Evolutionary conservation across 2,888 invertebrate genomes (phyloP).

Genomic region (Aphidius colemani): DNA sequence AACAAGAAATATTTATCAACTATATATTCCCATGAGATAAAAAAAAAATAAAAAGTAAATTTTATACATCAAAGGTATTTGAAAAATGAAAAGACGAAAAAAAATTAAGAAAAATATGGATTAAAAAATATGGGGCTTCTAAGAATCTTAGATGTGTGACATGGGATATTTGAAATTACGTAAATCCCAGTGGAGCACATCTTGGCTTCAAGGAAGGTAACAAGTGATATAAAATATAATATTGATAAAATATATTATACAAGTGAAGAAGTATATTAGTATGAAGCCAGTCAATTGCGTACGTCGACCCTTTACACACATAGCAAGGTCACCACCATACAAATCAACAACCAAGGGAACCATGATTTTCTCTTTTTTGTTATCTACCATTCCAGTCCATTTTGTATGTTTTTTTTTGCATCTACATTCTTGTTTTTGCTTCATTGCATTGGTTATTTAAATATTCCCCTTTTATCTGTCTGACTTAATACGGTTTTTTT

Average conservation of each 20-base stretch:
- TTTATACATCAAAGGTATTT: neutral
- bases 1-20: no score
- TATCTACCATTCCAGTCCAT: conserved; percentile 23
- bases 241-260: neutral
- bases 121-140: conserved; percentile 13
- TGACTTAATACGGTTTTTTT: no score
- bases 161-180: conserved; percentile 12
- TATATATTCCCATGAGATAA: no score
- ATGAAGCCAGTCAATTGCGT: conserved; percentile 34
- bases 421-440: conserved; percentile 30
- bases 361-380: conserved; percentile 27
- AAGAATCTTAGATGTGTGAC: conserved; percentile 15
- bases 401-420: conserved; percentile 22
- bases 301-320: conserved; percentile 34
- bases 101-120: neutral
- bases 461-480: conserved; percentile 2
- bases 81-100: neutral
- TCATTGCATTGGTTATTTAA: conserved; percentile 4
- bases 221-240: conserved; percentile 8
- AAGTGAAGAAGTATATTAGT: conserved; percentile 17
- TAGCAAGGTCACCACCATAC: conserved; percentile 33
- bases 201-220: conserved; percentile 18
- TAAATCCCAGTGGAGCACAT: conserved; percentile 20
- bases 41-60: no score
- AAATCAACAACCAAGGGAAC: conserved; percentile 19